Base-by-base conservation (phyloP, 2,888 invertebrate genomes). In the Dusona sp. region DNA sequence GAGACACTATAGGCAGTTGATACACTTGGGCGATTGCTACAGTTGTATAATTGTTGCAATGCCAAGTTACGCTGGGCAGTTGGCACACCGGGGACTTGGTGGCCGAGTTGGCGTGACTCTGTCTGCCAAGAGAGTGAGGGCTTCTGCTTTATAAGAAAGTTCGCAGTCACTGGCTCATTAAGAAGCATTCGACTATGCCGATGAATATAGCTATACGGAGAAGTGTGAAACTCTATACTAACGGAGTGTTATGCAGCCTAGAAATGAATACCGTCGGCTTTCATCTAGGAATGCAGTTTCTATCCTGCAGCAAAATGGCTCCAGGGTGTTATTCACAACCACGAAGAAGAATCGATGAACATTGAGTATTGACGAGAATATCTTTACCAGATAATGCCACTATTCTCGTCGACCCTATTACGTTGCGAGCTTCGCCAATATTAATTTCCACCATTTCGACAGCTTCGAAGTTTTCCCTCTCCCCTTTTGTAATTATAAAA, bases 231-330 rank as follows among this genome's bases (percentile, higher is more conserved):
- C 42, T 25, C 29, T 61, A 42, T n/a, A 79, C 61, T 29, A 42
- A n/a, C 45, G 57, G 57, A 79, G 72, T 65, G 64, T 78, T 67
- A 48, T 48, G 73, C 54, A 64, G 75, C 38, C 48, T 65, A 57
- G 82, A 78, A 87, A 61, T 78, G 82, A 81, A 79, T 79, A 77
- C 68, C 73, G 67, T 82, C 70, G 79, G 74, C 77, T 85, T 68
- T 79, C 80, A 79, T 78, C 61, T 48, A 67, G 85, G 78, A 84
- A 86, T 84, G 84, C 67, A 48, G 81, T 79, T 79, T 78, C 48
- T 68, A 72, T 68, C 38, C 81, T 42, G 38, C 57, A 38, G 48
- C 48, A 67, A 42, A 61, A 57, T 65, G 45, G 72, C 70, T 64
- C 65, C 65, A 73, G 79, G 72, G 29, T 72, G 67, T 77, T 33